phyloP scores from a whole-genome alignment of 2,888 invertebrate genomes.

The Diarsia mendica region DNA sequence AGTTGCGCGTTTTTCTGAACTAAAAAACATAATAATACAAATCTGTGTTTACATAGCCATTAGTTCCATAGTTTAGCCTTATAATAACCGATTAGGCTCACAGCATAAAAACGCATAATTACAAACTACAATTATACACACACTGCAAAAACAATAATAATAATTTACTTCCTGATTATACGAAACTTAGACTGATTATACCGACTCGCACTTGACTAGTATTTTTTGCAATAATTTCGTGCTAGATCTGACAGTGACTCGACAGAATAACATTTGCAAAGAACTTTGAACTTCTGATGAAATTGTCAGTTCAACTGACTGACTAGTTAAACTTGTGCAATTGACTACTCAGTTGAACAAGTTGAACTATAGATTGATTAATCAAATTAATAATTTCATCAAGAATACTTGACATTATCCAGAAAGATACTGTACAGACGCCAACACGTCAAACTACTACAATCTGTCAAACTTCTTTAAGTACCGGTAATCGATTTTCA shows the following conservation, averaged over 20 bases:
- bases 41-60: not conserved
- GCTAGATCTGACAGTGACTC: constrained; percentile 24
- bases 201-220: constrained; percentile 33
- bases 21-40: not conserved
- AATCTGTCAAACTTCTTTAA: too few species aligned
- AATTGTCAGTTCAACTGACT: constrained; percentile 22
- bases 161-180: constrained; percentile 45
- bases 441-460: too few species aligned
- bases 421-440: not conserved
- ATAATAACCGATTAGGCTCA: constrained; percentile 16
- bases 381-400: not conserved
- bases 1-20: not conserved
- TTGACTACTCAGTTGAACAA: too few species aligned
- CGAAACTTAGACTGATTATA: constrained; percentile 11
- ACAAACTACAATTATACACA: constrained; percentile 29
- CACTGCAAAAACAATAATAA: constrained; percentile 21
- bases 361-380: not conserved
- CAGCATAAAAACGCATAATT: constrained; percentile 31
- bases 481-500: too few species aligned
- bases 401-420: too few species aligned
- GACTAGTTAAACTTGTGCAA: too few species aligned
- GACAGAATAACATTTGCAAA: constrained; percentile 1
- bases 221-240: constrained; percentile 37
- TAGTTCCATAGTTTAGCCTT: constrained; percentile 1
- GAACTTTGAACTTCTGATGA: constrained; percentile 22